Base-by-base conservation (phyloP, 2,888 invertebrate genomes). In the Cryptocephalus primarius region DNA sequence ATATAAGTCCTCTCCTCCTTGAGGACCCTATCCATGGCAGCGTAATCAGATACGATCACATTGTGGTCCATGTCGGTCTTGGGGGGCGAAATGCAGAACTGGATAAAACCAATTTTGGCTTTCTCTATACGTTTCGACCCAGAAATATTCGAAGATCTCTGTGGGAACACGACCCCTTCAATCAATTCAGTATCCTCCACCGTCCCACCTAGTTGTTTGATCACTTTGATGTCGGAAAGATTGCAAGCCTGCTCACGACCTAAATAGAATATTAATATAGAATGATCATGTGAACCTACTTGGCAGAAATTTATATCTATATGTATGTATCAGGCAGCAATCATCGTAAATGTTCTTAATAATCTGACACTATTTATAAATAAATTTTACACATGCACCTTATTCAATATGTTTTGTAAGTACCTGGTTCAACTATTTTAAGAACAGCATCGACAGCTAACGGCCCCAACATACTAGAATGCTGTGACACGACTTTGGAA, bases 51-150 rank as follows among this genome's bases (percentile, higher is more conserved):
- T 14, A 99, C 93, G 59, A 99, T 80, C 3, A 91, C 86, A 66
- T 86, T 93, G 72, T 93, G 92, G 63, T 94, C 93, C 92, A 95
- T 94, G 84, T 99, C 97, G 46, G 99, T 99, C 75, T 99, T 99
- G 8, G 99, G 99, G 44, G 99, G 92, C 10, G 99, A 99, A 69
- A 99, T 91, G 69, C 99, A 99, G 72, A 99, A 99, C 71, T 99
- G 99, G 56, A 99, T 97, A 11, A 99, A 81, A 49, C 90, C 99
- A 70, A 99, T 93, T 74, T 95, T 97, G 8, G 96, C 97, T 68
- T 97, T 97, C 69, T 99, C 97, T 48, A 99, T 79, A 58, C 87
- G 83, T 61, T 85, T 88, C 0, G 96, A 95, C 0, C 95, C 96
- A 64, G 90, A 93, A 14, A 86, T 80, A 61, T 94, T 91, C 44